These are phyloP conservation scores for Gymnothorax reevesii DNA, from an alignment of 2,797 vertebrate species.

Conservation along the genomic window DNA sequence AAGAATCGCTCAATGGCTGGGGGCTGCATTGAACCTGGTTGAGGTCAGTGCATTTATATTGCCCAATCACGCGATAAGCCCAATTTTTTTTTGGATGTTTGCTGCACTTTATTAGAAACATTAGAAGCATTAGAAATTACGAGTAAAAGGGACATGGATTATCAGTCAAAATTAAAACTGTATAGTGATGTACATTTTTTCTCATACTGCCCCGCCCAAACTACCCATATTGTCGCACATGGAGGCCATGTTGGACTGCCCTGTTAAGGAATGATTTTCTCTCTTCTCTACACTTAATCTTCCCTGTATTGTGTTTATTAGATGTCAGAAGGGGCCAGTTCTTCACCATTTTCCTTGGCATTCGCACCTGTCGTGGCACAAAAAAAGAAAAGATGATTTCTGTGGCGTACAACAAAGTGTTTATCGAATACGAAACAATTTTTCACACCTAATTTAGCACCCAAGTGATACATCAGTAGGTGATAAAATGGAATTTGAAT, in stretches of 20 bases:
- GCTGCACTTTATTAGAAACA: too few species aligned
- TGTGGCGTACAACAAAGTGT: background rate
- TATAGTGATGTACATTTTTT: too few species aligned
- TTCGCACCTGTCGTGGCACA: background rate
- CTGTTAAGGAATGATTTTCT: background rate
- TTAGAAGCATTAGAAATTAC: too few species aligned
- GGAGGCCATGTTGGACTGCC: background rate
- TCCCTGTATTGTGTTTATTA: background rate
- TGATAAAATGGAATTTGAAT: background rate
- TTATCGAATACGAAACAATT: background rate
- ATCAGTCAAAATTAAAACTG: too few species aligned
- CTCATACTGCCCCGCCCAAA: background rate
- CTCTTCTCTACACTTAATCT: background rate
- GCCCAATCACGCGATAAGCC: too few species aligned
- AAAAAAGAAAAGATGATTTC: background rate
- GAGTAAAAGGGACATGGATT: too few species aligned
- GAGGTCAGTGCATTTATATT: too few species aligned
- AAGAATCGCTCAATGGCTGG: too few species aligned
- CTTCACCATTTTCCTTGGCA: background rate
- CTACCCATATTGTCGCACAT: background rate
- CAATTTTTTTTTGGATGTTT: too few species aligned
- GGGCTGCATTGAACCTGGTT: too few species aligned
- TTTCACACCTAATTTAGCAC: slow-evolving; percentile 1
- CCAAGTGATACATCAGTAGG: slow-evolving; percentile 2
- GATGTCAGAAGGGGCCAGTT: background rate